phyloP scores from a whole-genome alignment of 2,888 invertebrate genomes.

The Xestia ashworthii region DNA sequence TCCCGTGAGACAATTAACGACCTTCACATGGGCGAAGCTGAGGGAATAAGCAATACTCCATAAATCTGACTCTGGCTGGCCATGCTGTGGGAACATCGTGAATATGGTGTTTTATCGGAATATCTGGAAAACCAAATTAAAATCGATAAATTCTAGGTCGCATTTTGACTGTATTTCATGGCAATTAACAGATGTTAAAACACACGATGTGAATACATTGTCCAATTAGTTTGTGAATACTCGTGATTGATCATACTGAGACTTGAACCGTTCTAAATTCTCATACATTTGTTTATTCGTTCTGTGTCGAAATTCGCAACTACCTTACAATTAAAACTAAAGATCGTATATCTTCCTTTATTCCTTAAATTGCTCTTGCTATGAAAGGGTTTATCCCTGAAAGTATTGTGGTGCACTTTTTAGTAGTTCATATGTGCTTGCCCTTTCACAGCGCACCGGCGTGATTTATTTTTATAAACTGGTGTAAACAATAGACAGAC shows the following conservation, averaged over 20 bases:
- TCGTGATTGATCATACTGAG: constrained; percentile 45
- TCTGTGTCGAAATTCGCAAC: constrained; percentile 35
- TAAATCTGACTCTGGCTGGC: background rate
- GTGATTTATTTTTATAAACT: no score
- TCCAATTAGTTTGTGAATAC: constrained; percentile 56
- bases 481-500: no score
- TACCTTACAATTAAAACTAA: constrained; percentile 15
- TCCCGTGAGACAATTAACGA: no score
- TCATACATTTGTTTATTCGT: constrained; percentile 30
- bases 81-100: constrained; percentile 9
- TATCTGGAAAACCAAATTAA: constrained; percentile 2
- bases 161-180: constrained; percentile 36
- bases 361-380: background rate
- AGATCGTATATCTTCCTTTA: background rate
- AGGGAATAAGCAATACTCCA: background rate
- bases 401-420: background rate
- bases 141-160: constrained; percentile 18
- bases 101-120: constrained; percentile 10
- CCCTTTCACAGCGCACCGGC: no score
- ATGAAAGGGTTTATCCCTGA: background rate
- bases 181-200: constrained; percentile 55
- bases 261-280: constrained; percentile 36
- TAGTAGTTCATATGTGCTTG: no score
- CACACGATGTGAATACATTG: constrained; percentile 53
- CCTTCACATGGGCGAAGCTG: no score